Evolutionary conservation across 2,113 vertebrate genomes (phyloP).

Genomic region (Oenanthe melanoleuca): DNA sequence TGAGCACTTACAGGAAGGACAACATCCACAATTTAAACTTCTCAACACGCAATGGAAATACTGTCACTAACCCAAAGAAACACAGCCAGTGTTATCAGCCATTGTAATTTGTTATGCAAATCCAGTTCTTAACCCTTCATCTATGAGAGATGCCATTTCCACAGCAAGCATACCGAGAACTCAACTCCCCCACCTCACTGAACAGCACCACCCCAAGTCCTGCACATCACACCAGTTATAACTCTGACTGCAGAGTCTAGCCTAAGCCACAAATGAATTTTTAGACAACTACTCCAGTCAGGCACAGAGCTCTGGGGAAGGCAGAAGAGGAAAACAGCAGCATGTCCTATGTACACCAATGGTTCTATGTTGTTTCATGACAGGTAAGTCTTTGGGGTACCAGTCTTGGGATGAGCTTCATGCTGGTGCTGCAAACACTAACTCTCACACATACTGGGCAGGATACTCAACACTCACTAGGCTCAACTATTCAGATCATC

Average conservation of each 20-base stretch:
- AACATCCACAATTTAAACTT: not conserved
- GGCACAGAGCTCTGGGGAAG: not conserved
- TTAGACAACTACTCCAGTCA: not conserved
- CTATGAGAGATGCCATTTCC: not conserved
- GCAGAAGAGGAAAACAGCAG: not conserved
- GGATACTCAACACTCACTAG: not conserved
- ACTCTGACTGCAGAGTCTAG: not conserved
- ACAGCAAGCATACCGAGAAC: accelerated
- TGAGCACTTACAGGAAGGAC: not conserved
- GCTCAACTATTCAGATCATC: not conserved
- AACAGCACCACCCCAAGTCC: not conserved
- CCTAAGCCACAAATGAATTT: not conserved
- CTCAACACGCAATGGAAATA: not conserved
- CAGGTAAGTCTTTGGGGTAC: not conserved
- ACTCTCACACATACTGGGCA: not conserved
- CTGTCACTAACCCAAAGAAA: not conserved
- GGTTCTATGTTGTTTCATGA: not conserved
- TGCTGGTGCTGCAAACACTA: not conserved
- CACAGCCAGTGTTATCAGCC: not conserved
- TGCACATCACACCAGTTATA: not conserved
- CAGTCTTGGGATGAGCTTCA: not conserved
- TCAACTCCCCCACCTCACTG: not conserved
- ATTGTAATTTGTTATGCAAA: not conserved
- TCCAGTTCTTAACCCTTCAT: not conserved
- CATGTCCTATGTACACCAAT: accelerated